Evolutionary conservation across 2,797 vertebrate genomes (phyloP).

Genomic region (Catostomus latipinnis): DNA sequence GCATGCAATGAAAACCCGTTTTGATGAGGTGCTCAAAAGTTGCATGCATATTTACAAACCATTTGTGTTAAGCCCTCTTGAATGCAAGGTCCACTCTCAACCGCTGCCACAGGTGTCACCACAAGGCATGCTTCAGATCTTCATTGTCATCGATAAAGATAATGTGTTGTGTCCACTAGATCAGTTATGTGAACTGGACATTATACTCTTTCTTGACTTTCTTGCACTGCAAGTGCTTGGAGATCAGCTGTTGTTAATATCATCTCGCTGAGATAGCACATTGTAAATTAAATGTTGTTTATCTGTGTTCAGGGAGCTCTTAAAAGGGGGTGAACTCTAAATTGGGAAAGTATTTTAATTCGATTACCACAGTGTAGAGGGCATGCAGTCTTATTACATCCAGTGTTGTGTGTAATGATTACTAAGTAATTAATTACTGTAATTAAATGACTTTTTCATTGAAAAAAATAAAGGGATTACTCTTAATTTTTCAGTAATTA

Average conservation of each 20-base stretch:
- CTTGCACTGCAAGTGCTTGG: conserved; percentile 19
- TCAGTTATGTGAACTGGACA: conserved; percentile 22
- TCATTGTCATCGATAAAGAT: not conserved
- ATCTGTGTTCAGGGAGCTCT: conserved; percentile 66
- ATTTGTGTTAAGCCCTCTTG: conserved; percentile 7
- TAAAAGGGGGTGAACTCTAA: conserved; percentile 72
- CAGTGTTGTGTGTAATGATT: too few relatives aligned
- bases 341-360: conserved; percentile 68
- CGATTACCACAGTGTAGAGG: conserved; percentile 53
- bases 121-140: not conserved
- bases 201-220: not conserved
- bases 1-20: not conserved
- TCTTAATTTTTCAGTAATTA: too few relatives aligned
- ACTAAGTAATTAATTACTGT: too few relatives aligned
- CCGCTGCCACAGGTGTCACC: not conserved
- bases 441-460: too few relatives aligned
- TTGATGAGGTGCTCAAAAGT: not conserved
- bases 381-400: conserved; percentile 37
- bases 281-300: conserved; percentile 56
- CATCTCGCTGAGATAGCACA: conserved; percentile 51
- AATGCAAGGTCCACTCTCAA: not conserved
- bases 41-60: conserved; percentile 18
- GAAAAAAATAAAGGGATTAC: too few relatives aligned
- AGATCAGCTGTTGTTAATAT: conserved; percentile 47
- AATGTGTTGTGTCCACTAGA: conserved; percentile 36